Conservation (phyloP, 92 coral and sea anemone species). For the Epizoanthus rinbou region DNA sequence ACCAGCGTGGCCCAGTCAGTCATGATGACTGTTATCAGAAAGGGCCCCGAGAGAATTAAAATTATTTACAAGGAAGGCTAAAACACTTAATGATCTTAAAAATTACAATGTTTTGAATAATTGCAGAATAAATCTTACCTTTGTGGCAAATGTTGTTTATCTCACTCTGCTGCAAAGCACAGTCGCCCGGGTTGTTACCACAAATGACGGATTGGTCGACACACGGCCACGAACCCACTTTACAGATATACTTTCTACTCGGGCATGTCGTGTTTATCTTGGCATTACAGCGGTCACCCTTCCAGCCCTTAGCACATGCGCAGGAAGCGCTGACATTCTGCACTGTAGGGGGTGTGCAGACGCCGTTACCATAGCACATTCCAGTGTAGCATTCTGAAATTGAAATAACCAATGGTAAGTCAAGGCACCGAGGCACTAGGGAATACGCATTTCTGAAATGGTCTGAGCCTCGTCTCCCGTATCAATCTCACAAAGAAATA, state of each 20-base stretch:
- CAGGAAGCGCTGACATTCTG: not conserved
- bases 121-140: conserved; percentile 1
- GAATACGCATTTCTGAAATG: not conserved
- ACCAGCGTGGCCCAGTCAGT: too few relatives aligned
- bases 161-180: conserved; percentile 40
- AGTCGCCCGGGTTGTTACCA: conserved; percentile 34
- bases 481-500: too few relatives aligned
- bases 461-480: not conserved
- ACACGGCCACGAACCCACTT: conserved; percentile 71
- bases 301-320: conserved; percentile 53
- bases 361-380: conserved; percentile 34
- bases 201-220: conserved; percentile 53
- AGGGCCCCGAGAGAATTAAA: too few relatives aligned
- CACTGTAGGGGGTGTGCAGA: not conserved
- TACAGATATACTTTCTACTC: conserved; percentile 45
- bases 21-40: too few relatives aligned
- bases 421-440: too few relatives aligned
- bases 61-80: too few relatives aligned
- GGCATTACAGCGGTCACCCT: conserved; percentile 70
- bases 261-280: conserved; percentile 62
- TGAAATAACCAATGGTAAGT: not conserved
- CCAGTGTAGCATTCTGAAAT: conserved; percentile 34
- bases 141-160: conserved; percentile 9
- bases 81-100: too few relatives aligned
- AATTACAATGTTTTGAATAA: too few relatives aligned